These are phyloP conservation scores for Platanista minor DNA, from an alignment of 2,113 vertebrate species.

Conservation along the genomic window DNA sequence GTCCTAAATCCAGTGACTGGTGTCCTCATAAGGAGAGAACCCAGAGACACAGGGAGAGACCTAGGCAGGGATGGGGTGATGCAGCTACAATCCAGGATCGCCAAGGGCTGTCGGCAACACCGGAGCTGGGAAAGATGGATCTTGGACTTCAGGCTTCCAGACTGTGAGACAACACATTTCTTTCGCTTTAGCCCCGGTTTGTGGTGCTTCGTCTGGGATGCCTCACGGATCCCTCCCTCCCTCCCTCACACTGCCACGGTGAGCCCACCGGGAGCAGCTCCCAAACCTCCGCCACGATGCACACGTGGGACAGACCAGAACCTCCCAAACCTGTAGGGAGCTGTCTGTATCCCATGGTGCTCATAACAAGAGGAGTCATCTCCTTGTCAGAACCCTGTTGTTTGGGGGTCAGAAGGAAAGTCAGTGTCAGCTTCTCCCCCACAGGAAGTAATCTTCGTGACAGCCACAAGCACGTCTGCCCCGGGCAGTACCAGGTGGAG, in stretches of 20 bases:
- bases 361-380: background rate
- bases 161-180: accelerated
- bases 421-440: background rate
- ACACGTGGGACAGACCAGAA: no score
- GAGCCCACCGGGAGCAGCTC: accelerated
- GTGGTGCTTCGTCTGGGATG: background rate
- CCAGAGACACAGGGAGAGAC: background rate
- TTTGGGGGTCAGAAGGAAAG: background rate
- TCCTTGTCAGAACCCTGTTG: background rate
- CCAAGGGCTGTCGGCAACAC: background rate
- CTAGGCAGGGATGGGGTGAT: accelerated
- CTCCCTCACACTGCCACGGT: no score
- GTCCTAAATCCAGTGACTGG: background rate
- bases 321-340: accelerated
- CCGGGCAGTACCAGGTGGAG: accelerated
- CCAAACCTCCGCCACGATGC: accelerated
- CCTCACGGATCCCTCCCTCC: accelerated
- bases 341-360: accelerated
- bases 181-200: accelerated
- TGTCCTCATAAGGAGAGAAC: background rate
- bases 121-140: accelerated
- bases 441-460: background rate
- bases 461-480: accelerated
- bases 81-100: accelerated
- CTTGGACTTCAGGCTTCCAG: background rate